Conservation (phyloP, 2,888 invertebrate genomes). For the Deroplatys truncata region DNA sequence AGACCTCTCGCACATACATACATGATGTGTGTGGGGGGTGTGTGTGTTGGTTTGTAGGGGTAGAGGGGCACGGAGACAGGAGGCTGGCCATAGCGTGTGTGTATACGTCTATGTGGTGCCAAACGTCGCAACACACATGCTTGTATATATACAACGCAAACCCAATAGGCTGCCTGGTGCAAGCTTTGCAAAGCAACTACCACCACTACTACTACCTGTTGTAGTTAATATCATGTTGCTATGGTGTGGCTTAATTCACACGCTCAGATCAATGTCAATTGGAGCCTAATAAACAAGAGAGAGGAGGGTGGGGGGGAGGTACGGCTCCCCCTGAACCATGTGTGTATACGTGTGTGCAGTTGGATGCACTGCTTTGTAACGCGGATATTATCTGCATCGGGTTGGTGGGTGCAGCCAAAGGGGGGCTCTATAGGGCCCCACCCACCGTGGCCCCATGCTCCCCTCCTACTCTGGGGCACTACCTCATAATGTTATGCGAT, state of each 20-base stretch:
- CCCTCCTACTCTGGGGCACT: not conserved
- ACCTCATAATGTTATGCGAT: not conserved
- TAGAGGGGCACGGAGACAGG: not conserved
- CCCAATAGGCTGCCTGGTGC: slow-evolving; percentile 18
- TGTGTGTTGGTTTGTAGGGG: not conserved
- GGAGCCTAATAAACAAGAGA: slow-evolving; percentile 30
- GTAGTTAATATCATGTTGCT: slow-evolving; percentile 25
- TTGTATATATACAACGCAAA: slow-evolving; percentile 10
- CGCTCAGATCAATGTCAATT: slow-evolving; percentile 33
- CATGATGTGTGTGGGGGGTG: not conserved
- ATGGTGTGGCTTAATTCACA: slow-evolving; percentile 28
- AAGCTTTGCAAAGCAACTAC: not conserved
- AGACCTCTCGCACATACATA: not conserved
- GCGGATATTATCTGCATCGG: slow-evolving; percentile 13
- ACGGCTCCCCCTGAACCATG: not conserved
- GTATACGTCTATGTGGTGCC: not conserved
- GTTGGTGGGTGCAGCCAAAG: slow-evolving; percentile 9
- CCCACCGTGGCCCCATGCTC: not conserved
- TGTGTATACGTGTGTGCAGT: not conserved
- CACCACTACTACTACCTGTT: slow-evolving; percentile 19
- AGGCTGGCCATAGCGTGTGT: not conserved
- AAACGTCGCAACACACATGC: slow-evolving; percentile 18
- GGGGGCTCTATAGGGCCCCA: slow-evolving; percentile 7
- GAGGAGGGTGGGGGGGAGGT: not conserved
- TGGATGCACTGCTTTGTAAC: slow-evolving; percentile 6